phyloP scores from a whole-genome alignment of 2,888 invertebrate species.

The Cryptus armator region DNA sequence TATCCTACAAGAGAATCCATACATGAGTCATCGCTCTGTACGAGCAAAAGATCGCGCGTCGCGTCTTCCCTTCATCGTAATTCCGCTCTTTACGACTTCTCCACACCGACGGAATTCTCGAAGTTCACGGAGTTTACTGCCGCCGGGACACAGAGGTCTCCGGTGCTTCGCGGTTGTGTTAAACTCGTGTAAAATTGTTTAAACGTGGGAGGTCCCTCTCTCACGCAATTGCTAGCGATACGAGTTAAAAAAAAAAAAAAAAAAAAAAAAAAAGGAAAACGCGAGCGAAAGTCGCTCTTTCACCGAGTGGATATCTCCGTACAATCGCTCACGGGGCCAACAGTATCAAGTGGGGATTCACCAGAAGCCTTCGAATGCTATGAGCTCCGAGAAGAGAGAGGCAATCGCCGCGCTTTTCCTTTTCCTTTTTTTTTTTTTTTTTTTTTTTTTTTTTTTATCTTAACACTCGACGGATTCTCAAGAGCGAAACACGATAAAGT shows the following conservation, averaged over 20 bases:
- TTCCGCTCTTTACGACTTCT: conserved; percentile 62
- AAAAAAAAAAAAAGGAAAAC: too few relatives aligned
- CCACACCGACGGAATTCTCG: conserved; percentile 20
- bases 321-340: neutral
- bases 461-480: conserved; percentile 32
- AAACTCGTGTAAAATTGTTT: conserved; percentile 54
- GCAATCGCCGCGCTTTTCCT: conserved; percentile 3
- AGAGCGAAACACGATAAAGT: conserved; percentile 27
- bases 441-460: conserved; percentile 10
- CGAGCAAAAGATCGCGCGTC: conserved; percentile 2
- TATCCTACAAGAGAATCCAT: neutral
- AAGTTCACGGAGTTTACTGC: conserved; percentile 25
- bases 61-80: conserved; percentile 53
- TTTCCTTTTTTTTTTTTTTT: conserved; percentile 2
- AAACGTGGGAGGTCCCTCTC: conserved; percentile 60
- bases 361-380: neutral
- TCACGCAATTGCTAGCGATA: conserved; percentile 20
- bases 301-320: conserved; percentile 13
- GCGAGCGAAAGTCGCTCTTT: conserved; percentile 28
- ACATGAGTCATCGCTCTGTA: conserved; percentile 41
- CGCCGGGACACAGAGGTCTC: neutral
- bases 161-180: neutral
- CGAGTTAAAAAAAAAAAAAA: neutral
- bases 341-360: conserved; percentile 9
- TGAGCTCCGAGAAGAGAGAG: conserved; percentile 13